Conservation (phyloP, 2,797 vertebrate genomes). For the Eupleurogrammus muticus region DNA sequence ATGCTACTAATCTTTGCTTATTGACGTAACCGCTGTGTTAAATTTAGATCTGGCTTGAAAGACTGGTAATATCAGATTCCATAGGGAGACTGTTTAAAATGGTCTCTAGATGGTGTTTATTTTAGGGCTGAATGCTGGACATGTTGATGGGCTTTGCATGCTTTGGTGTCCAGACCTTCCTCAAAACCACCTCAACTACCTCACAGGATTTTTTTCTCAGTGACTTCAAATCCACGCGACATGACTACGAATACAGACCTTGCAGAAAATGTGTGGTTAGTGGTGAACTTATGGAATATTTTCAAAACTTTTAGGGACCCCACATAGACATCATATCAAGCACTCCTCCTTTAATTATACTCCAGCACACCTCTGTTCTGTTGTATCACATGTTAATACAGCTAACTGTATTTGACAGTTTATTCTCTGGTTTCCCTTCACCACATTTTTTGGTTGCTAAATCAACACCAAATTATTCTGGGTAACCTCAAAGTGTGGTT, state of each 20-base stretch:
- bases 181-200: conserved; percentile 39
- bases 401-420: conserved; percentile 54
- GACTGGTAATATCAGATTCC: conserved; percentile 74
- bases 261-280: conserved; percentile 17
- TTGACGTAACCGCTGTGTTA: conserved; percentile 70
- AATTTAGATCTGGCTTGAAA: conserved; percentile 73
- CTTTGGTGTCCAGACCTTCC: conserved; percentile 57
- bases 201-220: conserved; percentile 42
- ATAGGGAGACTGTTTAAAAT: conserved; percentile 67
- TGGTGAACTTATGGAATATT: conserved; percentile 20
- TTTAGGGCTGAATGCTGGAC: conserved; percentile 70
- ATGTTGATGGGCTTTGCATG: conserved; percentile 67
- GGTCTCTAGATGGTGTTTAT: conserved; percentile 71
- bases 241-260: conserved; percentile 28
- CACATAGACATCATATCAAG: conserved; percentile 11
- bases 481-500: conserved; percentile 45
- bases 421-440: conserved; percentile 50
- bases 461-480: conserved; percentile 37
- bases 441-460: conserved; percentile 42
- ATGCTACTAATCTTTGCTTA: conserved; percentile 78
- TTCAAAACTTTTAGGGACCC: conserved; percentile 14
- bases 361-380: conserved; percentile 23
- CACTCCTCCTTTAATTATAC: conserved; percentile 29
- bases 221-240: conserved; percentile 31
- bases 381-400: conserved; percentile 30